Evolutionary conservation across 2,888 invertebrate species (phyloP).

Genomic region (Acanthosepion pharaonis): DNA sequence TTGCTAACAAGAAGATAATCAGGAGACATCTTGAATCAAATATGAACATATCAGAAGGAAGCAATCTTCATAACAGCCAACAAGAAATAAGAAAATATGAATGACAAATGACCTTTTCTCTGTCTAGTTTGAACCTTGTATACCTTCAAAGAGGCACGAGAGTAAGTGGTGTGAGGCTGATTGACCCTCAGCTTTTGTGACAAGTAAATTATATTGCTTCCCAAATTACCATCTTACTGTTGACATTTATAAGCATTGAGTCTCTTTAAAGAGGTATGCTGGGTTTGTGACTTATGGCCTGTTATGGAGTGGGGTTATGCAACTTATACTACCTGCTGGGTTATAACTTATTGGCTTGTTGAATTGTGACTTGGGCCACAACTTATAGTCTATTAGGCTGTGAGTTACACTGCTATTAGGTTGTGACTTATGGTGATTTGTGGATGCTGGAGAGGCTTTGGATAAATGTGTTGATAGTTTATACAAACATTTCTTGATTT

Average conservation of each 20-base stretch:
- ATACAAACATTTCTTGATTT: neutral
- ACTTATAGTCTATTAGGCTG: constrained; percentile 10
- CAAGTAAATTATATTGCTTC: constrained; percentile 22
- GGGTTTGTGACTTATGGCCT: neutral
- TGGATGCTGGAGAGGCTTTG: neutral
- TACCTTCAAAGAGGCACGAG: neutral
- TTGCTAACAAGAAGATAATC: too few relatives aligned
- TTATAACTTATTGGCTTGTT: neutral
- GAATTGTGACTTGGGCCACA: neutral
- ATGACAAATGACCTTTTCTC: constrained; percentile 17
- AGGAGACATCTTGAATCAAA: too few relatives aligned
- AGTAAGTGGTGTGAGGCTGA: neutral
- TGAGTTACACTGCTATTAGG: neutral
- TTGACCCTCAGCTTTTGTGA: constrained; percentile 13
- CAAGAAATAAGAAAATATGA: neutral
- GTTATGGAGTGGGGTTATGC: constrained; percentile 17
- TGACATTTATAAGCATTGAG: neutral
- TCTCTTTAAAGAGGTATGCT: neutral
- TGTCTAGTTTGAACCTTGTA: neutral
- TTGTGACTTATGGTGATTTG: neutral
- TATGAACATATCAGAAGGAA: too few relatives aligned
- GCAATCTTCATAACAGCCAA: too few relatives aligned
- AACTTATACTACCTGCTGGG: neutral
- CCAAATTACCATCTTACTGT: neutral
- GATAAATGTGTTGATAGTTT: neutral